Evolutionary conservation across 2,113 vertebrate genomes (phyloP).

Genomic region (Gnathonemus longibarbis): DNA sequence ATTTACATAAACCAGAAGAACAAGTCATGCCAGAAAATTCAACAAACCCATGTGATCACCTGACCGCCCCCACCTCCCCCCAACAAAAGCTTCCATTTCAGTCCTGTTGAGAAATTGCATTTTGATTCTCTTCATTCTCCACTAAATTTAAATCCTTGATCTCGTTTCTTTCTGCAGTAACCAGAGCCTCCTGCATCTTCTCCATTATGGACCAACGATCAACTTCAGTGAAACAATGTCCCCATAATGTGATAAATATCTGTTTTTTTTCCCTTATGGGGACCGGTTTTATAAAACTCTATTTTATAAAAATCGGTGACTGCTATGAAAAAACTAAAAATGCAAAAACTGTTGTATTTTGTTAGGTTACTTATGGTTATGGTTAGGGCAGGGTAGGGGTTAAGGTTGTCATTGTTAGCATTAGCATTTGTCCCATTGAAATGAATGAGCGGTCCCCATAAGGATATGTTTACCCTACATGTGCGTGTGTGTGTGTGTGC

Average conservation of each 20-base stretch:
- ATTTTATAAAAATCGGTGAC: too few relatives aligned
- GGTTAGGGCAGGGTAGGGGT: too few relatives aligned
- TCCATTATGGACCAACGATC: neutral
- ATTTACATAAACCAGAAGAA: neutral
- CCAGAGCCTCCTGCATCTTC: neutral
- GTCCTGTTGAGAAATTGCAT: neutral
- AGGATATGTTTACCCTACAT: too few relatives aligned
- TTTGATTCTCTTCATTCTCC: neutral
- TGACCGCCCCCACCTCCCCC: neutral
- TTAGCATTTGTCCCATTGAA: too few relatives aligned
- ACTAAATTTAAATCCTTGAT: neutral
- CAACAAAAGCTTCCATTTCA: neutral
- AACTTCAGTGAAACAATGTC: neutral
- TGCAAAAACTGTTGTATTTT: too few relatives aligned
- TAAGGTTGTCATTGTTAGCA: too few relatives aligned
- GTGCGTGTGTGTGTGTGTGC: neutral
- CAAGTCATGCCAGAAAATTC: neutral
- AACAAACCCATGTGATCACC: neutral
- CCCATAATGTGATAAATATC: too few relatives aligned
- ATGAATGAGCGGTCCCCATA: too few relatives aligned
- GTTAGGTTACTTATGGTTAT: too few relatives aligned
- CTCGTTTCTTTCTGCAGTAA: neutral
- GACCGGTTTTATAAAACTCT: too few relatives aligned
- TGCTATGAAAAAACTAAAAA: too few relatives aligned
- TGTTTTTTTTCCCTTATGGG: too few relatives aligned